Percentiles rank a stretch among this genome's conserved stretches.
Conservation (phyloP, 1,140 invertebrate species). For the Platorchestia sp. region DNA sequence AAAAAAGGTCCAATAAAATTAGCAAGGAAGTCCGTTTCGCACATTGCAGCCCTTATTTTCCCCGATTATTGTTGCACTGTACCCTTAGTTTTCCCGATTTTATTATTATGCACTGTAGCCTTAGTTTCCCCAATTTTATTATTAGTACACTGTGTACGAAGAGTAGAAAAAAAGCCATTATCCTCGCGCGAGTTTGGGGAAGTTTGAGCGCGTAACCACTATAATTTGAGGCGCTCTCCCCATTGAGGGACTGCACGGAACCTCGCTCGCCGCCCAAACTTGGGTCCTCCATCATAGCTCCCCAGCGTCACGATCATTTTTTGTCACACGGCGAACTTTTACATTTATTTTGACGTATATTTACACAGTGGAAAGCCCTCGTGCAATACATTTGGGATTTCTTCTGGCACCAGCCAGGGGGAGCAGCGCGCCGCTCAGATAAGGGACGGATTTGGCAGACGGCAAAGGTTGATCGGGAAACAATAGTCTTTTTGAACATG, state of each 20-base stretch:
- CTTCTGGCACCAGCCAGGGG: conserved; percentile 29
- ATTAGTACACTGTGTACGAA: background rate
- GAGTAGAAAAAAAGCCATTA: background rate
- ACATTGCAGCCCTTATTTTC: background rate
- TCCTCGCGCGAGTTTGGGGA: background rate
- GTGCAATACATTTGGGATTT: conserved; percentile 52
- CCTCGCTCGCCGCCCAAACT: conserved; percentile 32
- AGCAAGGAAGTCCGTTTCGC: background rate
- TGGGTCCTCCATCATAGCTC: conserved; percentile 43
- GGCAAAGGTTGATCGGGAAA: background rate
- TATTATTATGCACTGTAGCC: background rate
- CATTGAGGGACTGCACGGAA: background rate
- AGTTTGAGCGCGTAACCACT: background rate
- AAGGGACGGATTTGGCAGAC: conserved; percentile 6
- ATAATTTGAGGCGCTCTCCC: conserved; percentile 42
- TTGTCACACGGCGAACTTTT: conserved; percentile 49
- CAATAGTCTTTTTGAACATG: conserved; percentile 10
- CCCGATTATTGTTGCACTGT: too few relatives aligned
- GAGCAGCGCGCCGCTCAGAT: conserved; percentile 21
- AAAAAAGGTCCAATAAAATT: background rate
- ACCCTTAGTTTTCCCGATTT: background rate
- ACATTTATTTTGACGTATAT: conserved; percentile 56
- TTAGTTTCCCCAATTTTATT: background rate
- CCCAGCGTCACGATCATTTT: conserved; percentile 53
- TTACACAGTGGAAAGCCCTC: background rate